Conservation (phyloP, 2,888 invertebrate species). For the Chamaedrilus cognettii region DNA sequence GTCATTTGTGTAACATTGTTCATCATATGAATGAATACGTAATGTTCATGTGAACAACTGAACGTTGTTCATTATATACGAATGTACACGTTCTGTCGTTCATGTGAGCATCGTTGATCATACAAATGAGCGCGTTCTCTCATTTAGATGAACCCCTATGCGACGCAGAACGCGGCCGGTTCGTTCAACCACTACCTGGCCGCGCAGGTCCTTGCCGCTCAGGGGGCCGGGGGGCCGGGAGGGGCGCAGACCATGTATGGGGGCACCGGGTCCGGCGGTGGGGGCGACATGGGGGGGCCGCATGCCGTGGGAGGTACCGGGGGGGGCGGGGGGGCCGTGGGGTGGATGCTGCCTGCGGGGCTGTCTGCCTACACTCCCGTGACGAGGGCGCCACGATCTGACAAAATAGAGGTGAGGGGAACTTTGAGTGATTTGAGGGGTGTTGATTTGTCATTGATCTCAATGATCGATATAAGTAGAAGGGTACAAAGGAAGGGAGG, state of each 20-base stretch:
- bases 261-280: neutral
- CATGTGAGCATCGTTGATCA: too few relatives aligned
- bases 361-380: neutral
- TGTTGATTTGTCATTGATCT: too few relatives aligned
- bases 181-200: conserved; percentile 8
- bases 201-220: neutral
- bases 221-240: neutral
- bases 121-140: too few relatives aligned
- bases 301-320: neutral
- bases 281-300: neutral
- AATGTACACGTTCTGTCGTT: too few relatives aligned
- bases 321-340: neutral
- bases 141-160: conserved; percentile 12
- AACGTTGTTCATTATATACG: too few relatives aligned
- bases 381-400: conserved; percentile 20
- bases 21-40: too few relatives aligned
- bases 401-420: conserved; percentile 24
- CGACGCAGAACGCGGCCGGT: conserved; percentile 9
- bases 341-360: conserved; percentile 13
- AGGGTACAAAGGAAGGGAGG: too few relatives aligned
- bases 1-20: too few relatives aligned
- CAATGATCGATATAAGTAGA: too few relatives aligned
- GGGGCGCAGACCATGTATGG: neutral
- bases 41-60: too few relatives aligned
- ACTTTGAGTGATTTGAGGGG: too few relatives aligned